Conservation (phyloP, 2,888 invertebrate genomes). For the Cosmorhoe ocellata region DNA sequence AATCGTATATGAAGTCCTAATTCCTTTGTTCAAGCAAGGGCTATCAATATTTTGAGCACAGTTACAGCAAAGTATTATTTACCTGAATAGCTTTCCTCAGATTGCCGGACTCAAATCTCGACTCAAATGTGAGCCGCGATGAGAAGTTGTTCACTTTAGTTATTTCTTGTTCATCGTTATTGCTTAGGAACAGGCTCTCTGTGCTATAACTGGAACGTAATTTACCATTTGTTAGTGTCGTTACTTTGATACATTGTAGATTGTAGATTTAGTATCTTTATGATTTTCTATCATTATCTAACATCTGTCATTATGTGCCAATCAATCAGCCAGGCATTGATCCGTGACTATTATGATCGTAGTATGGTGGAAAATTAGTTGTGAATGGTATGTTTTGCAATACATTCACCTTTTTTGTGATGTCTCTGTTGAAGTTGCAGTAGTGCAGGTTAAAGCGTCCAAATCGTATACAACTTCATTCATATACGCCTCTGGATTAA, state of each 20-base stretch:
- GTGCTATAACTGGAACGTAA: slow-evolving; percentile 51
- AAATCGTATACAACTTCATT: slow-evolving; percentile 88
- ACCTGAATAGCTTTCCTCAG: slow-evolving; percentile 91
- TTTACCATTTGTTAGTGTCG: not conserved
- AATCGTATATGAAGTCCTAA: too few relatives aligned
- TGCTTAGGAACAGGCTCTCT: slow-evolving; percentile 61
- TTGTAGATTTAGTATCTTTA: too few relatives aligned
- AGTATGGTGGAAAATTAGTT: too few relatives aligned
- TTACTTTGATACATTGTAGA: too few relatives aligned
- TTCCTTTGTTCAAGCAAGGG: too few relatives aligned
- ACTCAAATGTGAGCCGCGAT: slow-evolving; percentile 87
- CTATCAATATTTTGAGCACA: too few relatives aligned
- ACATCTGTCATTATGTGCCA: too few relatives aligned
- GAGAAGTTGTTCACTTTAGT: slow-evolving; percentile 61
- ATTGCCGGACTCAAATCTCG: slow-evolving; percentile 94
- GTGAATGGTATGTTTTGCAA: not conserved
- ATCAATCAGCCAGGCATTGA: too few relatives aligned
- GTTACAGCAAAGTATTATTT: too few relatives aligned
- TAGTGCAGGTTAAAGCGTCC: slow-evolving; percentile 58
- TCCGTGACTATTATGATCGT: too few relatives aligned
- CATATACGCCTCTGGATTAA: slow-evolving; percentile 82
- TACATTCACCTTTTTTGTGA: slow-evolving; percentile 58
- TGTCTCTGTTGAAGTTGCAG: slow-evolving; percentile 40
- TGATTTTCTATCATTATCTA: too few relatives aligned
- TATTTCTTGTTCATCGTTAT: slow-evolving; percentile 79